phyloP scores from a whole-genome alignment of 2,888 invertebrate species.

The Tuberolachnus salignus region DNA sequence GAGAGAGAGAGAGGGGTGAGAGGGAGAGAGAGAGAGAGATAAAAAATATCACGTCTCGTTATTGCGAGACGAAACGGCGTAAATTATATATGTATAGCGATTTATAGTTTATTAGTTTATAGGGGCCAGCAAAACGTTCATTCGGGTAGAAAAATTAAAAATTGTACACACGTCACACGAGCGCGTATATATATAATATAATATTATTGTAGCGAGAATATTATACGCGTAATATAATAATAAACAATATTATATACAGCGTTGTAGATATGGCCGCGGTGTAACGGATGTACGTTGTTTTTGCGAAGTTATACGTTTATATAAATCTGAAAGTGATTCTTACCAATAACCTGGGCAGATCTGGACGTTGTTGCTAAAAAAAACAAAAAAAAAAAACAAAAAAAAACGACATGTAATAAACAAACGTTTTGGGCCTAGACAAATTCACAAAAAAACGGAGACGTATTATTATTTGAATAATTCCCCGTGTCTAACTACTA shows the following conservation, averaged over 20 bases:
- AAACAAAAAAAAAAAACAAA: conserved; percentile 60
- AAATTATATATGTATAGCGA: neutral
- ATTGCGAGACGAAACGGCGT: neutral
- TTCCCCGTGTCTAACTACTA: neutral
- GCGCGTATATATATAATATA: no score
- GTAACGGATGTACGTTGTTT: no score
- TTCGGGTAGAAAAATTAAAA: neutral
- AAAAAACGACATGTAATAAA: conserved; percentile 55
- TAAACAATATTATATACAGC: no score
- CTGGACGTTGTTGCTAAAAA: conserved; percentile 83
- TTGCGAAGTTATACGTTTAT: neutral
- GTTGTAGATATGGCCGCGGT: no score
- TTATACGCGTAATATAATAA: no score
- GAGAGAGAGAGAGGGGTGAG: no score
- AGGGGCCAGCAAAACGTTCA: conserved; percentile 24
- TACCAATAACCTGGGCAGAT: conserved; percentile 72
- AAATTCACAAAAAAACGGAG: conserved; percentile 1
- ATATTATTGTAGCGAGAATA: no score
- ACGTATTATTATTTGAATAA: neutral
- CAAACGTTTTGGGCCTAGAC: conserved; percentile 47
- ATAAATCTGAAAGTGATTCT: conserved; percentile 60
- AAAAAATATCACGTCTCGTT: no score
- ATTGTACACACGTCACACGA: no score
- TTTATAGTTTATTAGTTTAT: neutral
- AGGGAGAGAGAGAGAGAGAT: no score